phyloP scores from a whole-genome alignment of 2,888 invertebrate genomes.

The Atrina japonica region DNA sequence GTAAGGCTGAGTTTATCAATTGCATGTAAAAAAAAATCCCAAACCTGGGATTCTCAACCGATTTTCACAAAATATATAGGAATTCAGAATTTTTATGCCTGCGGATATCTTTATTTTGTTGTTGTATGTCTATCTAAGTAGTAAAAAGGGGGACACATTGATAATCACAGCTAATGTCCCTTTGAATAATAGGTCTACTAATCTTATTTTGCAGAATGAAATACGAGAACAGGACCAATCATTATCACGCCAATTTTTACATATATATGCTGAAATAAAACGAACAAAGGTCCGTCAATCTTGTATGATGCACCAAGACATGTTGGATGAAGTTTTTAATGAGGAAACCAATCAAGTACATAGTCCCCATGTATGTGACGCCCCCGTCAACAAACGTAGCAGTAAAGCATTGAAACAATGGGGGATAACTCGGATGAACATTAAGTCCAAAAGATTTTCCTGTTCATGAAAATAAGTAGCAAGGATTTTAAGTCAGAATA shows the following conservation, averaged over 20 bases:
- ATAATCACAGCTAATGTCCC: neutral
- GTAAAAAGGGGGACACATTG: too few species aligned
- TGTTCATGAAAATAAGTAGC: conserved; percentile 41
- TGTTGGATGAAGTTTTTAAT: conserved; percentile 37
- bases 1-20: too few species aligned
- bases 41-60: too few species aligned
- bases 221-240: conserved; percentile 36
- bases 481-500: too few species aligned
- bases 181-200: neutral
- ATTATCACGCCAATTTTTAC: conserved; percentile 36
- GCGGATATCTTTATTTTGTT: too few species aligned
- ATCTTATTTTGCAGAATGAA: conserved; percentile 27
- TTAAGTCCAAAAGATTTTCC: conserved; percentile 41
- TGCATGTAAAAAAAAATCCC: too few species aligned
- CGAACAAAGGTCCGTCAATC: conserved; percentile 38
- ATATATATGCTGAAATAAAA: conserved; percentile 38
- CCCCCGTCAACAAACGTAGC: conserved; percentile 31
- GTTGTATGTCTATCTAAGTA: too few species aligned
- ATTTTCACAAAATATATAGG: too few species aligned
- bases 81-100: too few species aligned
- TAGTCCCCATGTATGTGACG: conserved; percentile 29
- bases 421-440: conserved; percentile 45
- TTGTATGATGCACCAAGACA: conserved; percentile 40
- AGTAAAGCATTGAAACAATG: conserved; percentile 31
- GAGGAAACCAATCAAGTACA: conserved; percentile 17